These are phyloP conservation scores for Pseudopipra pipra DNA, from an alignment of 2,113 vertebrate species.

Conservation along the genomic window DNA sequence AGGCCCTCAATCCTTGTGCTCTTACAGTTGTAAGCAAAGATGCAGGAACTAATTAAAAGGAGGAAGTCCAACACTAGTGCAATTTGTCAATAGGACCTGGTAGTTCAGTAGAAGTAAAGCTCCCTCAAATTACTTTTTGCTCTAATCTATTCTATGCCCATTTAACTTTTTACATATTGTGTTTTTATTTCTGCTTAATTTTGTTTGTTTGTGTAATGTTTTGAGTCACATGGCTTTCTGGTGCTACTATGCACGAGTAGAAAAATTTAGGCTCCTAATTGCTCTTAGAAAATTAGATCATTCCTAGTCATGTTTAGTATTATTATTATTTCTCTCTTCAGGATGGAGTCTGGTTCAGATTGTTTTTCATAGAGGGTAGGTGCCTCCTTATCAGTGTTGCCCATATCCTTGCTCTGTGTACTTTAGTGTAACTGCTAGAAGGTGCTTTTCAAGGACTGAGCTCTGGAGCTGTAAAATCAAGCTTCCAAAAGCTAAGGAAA, in stretches of 20 bases:
- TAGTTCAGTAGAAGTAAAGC: not conserved
- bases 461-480: constrained; percentile 51
- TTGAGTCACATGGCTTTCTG: not conserved
- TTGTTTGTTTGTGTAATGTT: not conserved
- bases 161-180: not conserved
- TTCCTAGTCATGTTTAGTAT: not conserved
- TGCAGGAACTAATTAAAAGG: constrained; percentile 18
- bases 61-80: not conserved
- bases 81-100: not conserved
- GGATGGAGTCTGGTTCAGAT: constrained; percentile 20
- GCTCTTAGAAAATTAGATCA: constrained; percentile 43
- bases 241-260: not conserved
- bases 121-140: constrained; percentile 10
- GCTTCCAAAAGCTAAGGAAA: constrained; percentile 56
- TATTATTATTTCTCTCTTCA: not conserved
- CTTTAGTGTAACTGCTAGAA: constrained; percentile 51
- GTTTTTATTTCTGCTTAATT: not conserved
- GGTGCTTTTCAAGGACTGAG: constrained; percentile 42
- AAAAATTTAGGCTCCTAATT: constrained; percentile 9
- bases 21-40: constrained; percentile 27
- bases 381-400: constrained; percentile 49
- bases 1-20: not conserved
- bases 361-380: constrained; percentile 41
- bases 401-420: not conserved
- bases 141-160: not conserved